Base-by-base conservation (phyloP, 2,113 vertebrate genomes). In the Ptyas mucosa region DNA sequence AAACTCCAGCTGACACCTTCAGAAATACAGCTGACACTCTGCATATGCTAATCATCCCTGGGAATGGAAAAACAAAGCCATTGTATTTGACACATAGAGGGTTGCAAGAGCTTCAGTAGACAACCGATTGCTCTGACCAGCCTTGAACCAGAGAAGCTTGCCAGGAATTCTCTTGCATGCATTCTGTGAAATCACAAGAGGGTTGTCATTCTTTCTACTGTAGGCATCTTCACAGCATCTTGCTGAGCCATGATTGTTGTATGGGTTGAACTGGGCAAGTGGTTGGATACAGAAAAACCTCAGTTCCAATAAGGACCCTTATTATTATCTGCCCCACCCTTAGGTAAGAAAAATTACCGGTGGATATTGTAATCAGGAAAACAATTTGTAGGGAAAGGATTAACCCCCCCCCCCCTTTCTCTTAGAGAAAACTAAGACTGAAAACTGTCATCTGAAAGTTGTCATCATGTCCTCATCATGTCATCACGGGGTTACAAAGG, bases 1-100 rank as follows among this genome's bases (percentile, higher is more conserved):
- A 95, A 94, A 81, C 88, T 95, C 93, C 93, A 94, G 90, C 58
- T 95, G 95, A 92, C 54, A 95, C 54, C 43, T 89, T 94, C 92
- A 87, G 91, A 94, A 96, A 69, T 93, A 29, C 88, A 94, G 64
- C 89, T 95, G 95, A 89, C 29, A 52, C 43, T 94, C 81, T 91
- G 54, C 61, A 86, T 85, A 3, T 61, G 75, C 53, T 92, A 81
- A 91, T 91, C 93, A 89, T 29, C 8, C 0, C 5, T 0, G 0
- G 3, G 85, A 89, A 91, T 3, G 24, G 85, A 93, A 91, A 92
- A 91, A 94, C 0, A 0, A 89, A 88, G 81, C 3, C 53, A 24
- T 15, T 92, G 89, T 86, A 53, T 53, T 39, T 88, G 85, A 43
- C 0, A 1, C 64, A 85, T 91, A 93, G 90, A 49, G 43, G 15